Base-by-base conservation (phyloP, 2,797 vertebrate species). In the Cygnus olor region DNA sequence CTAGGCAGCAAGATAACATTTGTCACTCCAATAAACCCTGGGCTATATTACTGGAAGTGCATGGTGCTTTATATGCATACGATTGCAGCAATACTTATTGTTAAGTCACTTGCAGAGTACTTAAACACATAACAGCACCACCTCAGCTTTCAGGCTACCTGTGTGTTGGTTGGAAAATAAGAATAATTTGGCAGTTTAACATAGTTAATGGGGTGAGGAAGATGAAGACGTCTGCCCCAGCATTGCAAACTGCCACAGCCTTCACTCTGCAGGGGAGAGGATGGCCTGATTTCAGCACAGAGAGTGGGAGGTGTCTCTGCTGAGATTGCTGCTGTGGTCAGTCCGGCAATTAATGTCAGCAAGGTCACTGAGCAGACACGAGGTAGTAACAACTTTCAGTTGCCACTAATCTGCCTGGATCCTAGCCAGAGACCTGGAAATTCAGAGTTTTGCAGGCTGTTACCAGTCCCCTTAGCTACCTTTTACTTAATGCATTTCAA, bases 391-490 rank as follows among this genome's bases (percentile, higher is more conserved):
- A 17, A 89, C 78, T 87, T 88, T 79, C 68, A 57, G n/a, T 87
- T 90, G 92, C 61, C 58, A 69, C 36, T 94, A 80, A 77, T 73
- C 57, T 86, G 25, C 30, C 60, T 88, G 85, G 44, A 88, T 86
- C 53, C 44, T 57, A 83, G 90, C 57, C 92, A 95, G 64, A 92
- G 61, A 92, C 63, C 80, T 85, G 87, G 80, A 85, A 90, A 83
- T 7, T 53, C 27, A 73, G 65, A 36, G 49, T 47, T 94, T 89
- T 93, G 20, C 40, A 65, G 32, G 11, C 36, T 89, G 65, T 64
- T 94, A 84, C n/a, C 51, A 60, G 44, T 76, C 27, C 61, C 30
- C 53, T 85, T 77, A 79, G 56, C 24, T 91, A 71, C 22, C 14
- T 68, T 90, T 89, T 70, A 42, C 57, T 90, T 85, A 80, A 69